Conservation (phyloP, 2,888 invertebrate species). For the Tiliacea citrago region DNA sequence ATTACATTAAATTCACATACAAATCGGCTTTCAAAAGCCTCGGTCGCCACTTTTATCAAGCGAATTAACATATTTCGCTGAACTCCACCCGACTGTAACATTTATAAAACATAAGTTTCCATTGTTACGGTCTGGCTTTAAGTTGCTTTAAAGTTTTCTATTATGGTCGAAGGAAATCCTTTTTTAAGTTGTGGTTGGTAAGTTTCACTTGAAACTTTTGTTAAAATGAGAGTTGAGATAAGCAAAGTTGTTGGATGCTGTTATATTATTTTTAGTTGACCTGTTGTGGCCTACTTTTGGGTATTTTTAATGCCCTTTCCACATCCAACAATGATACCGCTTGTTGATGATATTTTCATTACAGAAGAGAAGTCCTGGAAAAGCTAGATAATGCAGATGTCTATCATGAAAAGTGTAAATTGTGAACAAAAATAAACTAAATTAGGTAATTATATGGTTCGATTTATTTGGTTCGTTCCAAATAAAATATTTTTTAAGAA, state of each 20-base stretch:
- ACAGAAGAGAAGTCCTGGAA: background rate
- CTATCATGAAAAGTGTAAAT: background rate
- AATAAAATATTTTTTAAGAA: background rate
- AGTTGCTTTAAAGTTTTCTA: slow-evolving; percentile 64
- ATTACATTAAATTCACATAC: slow-evolving; percentile 32
- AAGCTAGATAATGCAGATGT: too few species aligned
- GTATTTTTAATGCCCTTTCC: too few species aligned
- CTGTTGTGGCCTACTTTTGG: too few species aligned
- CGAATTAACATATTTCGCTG: slow-evolving; percentile 66
- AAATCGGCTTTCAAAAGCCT: slow-evolving; percentile 29
- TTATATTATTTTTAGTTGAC: slow-evolving; percentile 15
- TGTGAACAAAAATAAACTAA: background rate
- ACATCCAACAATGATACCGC: background rate
- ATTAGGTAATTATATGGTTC: too few species aligned
- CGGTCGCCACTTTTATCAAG: slow-evolving; percentile 57
- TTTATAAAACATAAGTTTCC: slow-evolving; percentile 68
- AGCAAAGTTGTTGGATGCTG: slow-evolving; percentile 7
- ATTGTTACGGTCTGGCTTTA: slow-evolving; percentile 61
- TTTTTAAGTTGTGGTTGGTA: slow-evolving; percentile 54
- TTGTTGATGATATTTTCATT: background rate
- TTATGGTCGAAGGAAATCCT: slow-evolving; percentile 57
- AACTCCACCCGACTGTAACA: slow-evolving; percentile 53
- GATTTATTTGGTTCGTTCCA: too few species aligned
- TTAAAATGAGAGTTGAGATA: slow-evolving; percentile 28
- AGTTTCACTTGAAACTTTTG: slow-evolving; percentile 36